Evolutionary conservation across 2,888 invertebrate genomes (phyloP).

Genomic region (Aricia artaxerxes): DNA sequence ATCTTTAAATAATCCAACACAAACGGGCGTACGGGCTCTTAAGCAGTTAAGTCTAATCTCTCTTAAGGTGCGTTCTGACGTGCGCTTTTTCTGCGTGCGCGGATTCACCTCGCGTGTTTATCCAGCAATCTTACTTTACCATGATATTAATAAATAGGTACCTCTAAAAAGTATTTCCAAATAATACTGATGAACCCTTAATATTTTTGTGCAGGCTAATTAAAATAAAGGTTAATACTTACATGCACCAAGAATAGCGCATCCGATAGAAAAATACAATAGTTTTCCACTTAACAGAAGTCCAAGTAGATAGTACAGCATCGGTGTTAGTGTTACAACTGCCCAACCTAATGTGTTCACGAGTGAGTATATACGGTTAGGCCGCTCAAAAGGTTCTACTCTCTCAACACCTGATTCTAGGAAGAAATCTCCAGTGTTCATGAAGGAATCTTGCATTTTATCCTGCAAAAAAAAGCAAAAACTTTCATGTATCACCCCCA

Average conservation of each 20-base stretch:
- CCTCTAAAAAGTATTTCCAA: not conserved
- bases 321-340: conserved; percentile 83
- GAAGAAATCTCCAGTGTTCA: conserved; percentile 89
- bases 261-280: conserved; percentile 84
- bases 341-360: conserved; percentile 88
- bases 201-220: not conserved
- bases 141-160: too few species aligned
- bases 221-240: conserved; percentile 70
- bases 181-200: not conserved
- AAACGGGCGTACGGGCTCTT: too few species aligned
- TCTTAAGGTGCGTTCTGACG: too few species aligned
- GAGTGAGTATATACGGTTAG: conserved; percentile 83
- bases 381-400: conserved; percentile 78
- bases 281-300: conserved; percentile 87
- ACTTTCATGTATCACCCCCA: too few species aligned
- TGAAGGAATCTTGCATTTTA: conserved; percentile 86
- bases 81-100: too few species aligned
- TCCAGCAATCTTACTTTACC: too few species aligned
- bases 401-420: conserved; percentile 85
- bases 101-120: too few species aligned
- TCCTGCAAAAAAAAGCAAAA: conserved; percentile 74
- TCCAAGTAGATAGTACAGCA: conserved; percentile 84
- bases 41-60: too few species aligned
- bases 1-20: too few species aligned
- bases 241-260: conserved; percentile 87